Evolutionary conservation across 2,113 vertebrate genomes (phyloP).

Genomic region (Apistogramma diplotaenia): DNA sequence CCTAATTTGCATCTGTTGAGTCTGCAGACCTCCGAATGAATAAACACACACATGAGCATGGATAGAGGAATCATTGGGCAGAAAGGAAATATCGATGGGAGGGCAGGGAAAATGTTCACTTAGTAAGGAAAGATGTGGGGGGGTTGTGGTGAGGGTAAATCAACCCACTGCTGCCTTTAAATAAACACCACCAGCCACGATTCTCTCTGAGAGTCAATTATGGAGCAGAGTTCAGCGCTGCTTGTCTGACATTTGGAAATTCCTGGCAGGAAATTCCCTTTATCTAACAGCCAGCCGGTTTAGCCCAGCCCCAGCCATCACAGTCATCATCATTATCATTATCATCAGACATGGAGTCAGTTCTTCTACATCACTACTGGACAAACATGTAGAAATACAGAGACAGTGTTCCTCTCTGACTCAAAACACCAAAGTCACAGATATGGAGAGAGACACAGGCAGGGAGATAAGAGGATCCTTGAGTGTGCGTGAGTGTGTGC

Average conservation of each 20-base stretch:
- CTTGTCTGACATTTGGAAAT: slow-evolving; percentile 57
- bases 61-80: background rate
- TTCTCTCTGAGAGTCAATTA: slow-evolving; percentile 45
- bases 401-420: slow-evolving; percentile 38
- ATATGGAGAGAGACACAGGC: slow-evolving; percentile 40
- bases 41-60: background rate
- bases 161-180: slow-evolving; percentile 18
- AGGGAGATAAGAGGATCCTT: slow-evolving; percentile 50
- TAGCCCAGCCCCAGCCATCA: slow-evolving; percentile 45
- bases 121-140: slow-evolving; percentile 15
- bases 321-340: slow-evolving; percentile 59
- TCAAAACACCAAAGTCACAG: slow-evolving; percentile 42
- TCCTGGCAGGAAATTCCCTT: slow-evolving; percentile 64
- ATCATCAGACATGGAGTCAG: slow-evolving; percentile 49
- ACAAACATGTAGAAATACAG: slow-evolving; percentile 19
- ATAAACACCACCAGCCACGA: slow-evolving; percentile 35
- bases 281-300: slow-evolving; percentile 41
- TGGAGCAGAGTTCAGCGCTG: slow-evolving; percentile 29
- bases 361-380: slow-evolving; percentile 17
- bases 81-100: background rate
- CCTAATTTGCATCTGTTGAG: background rate
- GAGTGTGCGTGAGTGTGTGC: slow-evolving; percentile 28
- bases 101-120: background rate
- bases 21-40: background rate
- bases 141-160: background rate